These are phyloP conservation scores for Chloropsis cyanopogon DNA, from an alignment of 2,113 vertebrate genomes.

Conservation along the genomic window DNA sequence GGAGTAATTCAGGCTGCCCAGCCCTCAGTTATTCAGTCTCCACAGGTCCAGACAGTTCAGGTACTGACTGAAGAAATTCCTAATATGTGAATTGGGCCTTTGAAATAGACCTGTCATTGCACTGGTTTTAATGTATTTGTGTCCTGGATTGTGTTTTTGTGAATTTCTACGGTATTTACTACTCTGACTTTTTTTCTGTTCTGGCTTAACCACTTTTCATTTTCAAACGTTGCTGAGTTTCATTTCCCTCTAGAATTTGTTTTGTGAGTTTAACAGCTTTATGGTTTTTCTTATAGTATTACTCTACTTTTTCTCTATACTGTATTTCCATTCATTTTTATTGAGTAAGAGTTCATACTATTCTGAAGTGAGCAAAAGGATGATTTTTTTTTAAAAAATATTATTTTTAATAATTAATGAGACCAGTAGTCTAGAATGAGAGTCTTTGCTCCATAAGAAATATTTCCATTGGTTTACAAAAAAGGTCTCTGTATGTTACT, in stretches of 20 bases:
- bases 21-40: constrained; percentile 97
- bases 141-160: neutral
- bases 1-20: constrained; percentile 98
- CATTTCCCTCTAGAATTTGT: constrained; percentile 2
- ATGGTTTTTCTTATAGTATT: neutral
- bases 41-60: constrained; percentile 96
- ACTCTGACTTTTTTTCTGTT: neutral
- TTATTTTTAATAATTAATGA: neutral
- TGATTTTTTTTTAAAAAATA: neutral
- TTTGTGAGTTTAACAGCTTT: neutral
- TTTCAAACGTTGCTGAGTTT: constrained; percentile 13
- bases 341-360: neutral
- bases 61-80: constrained; percentile 72
- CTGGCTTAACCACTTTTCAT: neutral
- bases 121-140: neutral
- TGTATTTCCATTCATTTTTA: neutral
- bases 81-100: neutral
- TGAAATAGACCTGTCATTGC: neutral
- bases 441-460: neutral
- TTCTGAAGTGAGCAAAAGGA: neutral
- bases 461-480: neutral
- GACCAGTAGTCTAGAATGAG: neutral
- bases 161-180: neutral
- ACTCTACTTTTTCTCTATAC: neutral
- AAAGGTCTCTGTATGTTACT: neutral